These are phyloP conservation scores for Lamellibrachia luymesi DNA, from an alignment of 1,140 invertebrate species.

Conservation along the genomic window DNA sequence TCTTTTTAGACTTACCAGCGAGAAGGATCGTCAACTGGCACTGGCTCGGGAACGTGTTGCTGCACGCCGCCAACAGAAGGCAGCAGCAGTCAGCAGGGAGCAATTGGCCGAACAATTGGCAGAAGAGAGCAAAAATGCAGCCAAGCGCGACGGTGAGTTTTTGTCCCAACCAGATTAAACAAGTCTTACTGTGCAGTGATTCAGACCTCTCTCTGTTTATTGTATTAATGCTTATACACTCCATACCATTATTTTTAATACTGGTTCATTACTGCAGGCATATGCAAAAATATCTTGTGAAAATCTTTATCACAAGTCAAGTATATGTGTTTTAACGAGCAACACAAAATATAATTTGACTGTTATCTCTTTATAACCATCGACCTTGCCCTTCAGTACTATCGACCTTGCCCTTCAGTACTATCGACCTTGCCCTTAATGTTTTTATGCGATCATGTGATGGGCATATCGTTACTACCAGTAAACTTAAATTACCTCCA, in stretches of 20 bases:
- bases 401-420: too few species aligned
- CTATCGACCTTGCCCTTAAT: too few species aligned
- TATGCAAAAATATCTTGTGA: too few species aligned
- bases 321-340: too few species aligned
- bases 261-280: background rate
- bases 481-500: background rate
- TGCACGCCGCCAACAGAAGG: conserved; percentile 28
- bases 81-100: background rate
- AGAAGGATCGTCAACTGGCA: conserved; percentile 34
- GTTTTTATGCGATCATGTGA: too few species aligned
- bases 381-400: too few species aligned
- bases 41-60: conserved; percentile 43
- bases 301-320: too few species aligned
- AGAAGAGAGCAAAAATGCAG: background rate
- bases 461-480: background rate
- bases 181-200: background rate
- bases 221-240: background rate
- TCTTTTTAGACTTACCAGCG: background rate
- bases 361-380: too few species aligned
- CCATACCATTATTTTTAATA: too few species aligned
- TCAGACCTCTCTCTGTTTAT: background rate
- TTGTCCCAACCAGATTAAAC: background rate
- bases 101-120: background rate
- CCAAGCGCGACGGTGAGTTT: background rate
- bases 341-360: too few species aligned